Conservation (phyloP, 1,140 invertebrate species). For the Drosophila funebris region DNA sequence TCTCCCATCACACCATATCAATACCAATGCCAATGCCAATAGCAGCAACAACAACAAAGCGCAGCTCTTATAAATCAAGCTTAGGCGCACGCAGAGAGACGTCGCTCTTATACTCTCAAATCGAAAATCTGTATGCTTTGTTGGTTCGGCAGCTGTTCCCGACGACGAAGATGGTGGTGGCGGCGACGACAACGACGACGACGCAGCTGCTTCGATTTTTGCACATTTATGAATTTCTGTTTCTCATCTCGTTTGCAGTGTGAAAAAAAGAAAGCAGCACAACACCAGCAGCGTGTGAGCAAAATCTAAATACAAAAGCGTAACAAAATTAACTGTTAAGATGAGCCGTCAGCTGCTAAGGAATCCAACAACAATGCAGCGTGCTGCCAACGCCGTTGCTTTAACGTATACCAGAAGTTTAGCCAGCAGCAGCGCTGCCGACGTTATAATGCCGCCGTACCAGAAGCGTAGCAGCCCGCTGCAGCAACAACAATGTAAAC, state of each 20-base stretch:
- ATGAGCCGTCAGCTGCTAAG: conserved; percentile 49
- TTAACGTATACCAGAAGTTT: conserved; percentile 31
- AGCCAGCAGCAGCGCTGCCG: conserved; percentile 28
- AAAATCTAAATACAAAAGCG: neutral
- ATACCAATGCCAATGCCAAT: conserved; percentile 9
- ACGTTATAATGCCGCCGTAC: conserved; percentile 2
- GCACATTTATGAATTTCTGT: conserved; percentile 15
- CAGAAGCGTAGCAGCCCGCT: conserved; percentile 4
- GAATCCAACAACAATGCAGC: conserved; percentile 34
- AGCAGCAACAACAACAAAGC: too few species aligned
- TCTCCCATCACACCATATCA: neutral
- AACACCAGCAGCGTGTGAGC: neutral
- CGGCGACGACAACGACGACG: neutral
- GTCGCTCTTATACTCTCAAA: conserved; percentile 45
- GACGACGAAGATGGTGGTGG: neutral
- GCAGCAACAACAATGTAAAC: conserved; percentile 43
- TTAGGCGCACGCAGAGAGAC: conserved; percentile 4
- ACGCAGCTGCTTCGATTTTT: conserved; percentile 24
- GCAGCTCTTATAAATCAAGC: conserved; percentile 42
- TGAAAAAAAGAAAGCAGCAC: neutral
- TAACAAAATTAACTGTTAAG: conserved; percentile 21
- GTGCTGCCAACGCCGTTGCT: conserved; percentile 26
- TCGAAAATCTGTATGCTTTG: neutral
- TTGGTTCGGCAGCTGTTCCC: neutral
- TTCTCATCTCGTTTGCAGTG: conserved; percentile 5